These are phyloP conservation scores for Condylura cristata DNA, from an alignment of 2,113 vertebrate species.

Conservation along the genomic window DNA sequence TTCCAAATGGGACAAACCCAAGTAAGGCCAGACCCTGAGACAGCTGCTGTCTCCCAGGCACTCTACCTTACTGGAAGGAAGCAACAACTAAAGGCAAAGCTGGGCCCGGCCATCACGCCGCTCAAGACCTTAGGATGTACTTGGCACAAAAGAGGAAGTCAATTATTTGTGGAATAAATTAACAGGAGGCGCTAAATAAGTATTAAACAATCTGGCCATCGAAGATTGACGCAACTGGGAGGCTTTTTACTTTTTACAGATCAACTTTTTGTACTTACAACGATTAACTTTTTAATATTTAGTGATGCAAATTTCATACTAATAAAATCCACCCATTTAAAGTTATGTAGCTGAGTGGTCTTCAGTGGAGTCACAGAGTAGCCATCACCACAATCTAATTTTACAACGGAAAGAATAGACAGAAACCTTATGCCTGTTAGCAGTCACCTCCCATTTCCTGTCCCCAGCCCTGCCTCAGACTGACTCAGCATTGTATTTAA, in stretches of 20 bases:
- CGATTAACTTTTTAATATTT: not conserved
- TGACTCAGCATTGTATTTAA: not conserved
- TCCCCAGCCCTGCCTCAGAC: not conserved
- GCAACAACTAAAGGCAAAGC: not conserved
- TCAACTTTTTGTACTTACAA: too few relatives aligned
- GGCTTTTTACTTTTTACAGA: not conserved
- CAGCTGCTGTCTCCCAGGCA: conserved; percentile 76
- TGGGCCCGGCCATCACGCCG: not conserved
- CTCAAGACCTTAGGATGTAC: not conserved
- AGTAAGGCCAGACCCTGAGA: conserved; percentile 70
- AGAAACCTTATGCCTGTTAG: not conserved
- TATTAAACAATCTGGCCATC: not conserved
- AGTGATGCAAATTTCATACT: not conserved
- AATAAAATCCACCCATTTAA: not conserved
- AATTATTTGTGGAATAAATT: not conserved
- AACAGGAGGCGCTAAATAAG: not conserved
- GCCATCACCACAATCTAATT: not conserved
- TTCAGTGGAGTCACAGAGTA: not conserved
- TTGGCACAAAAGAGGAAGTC: not conserved
- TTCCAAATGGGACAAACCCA: conserved; percentile 55
- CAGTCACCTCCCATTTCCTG: not conserved
- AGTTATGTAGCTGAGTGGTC: not conserved
- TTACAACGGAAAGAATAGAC: not conserved
- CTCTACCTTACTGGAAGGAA: conserved; percentile 60
- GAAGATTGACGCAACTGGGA: not conserved